Percentiles rank a stretch among this genome's conserved stretches.
Conservation (phyloP, 2,113 vertebrate species). For the Prinia subflava region DNA sequence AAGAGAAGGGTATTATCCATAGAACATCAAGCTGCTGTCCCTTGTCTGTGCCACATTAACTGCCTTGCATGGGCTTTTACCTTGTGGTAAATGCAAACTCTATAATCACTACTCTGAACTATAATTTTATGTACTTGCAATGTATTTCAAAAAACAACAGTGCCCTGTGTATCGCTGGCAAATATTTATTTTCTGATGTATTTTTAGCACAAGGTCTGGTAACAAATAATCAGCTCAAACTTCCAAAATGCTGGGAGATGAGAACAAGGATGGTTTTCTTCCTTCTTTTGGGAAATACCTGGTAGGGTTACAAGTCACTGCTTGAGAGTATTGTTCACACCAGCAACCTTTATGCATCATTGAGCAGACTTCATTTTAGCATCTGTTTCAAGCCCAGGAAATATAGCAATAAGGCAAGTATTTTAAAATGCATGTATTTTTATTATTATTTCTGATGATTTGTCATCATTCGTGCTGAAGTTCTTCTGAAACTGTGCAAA, state of each 20-base stretch:
- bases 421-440: neutral
- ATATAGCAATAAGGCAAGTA: neutral
- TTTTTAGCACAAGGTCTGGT: neutral
- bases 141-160: neutral
- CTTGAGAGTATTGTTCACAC: neutral
- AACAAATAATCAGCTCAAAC: neutral
- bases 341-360: neutral
- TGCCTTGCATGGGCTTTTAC: neutral
- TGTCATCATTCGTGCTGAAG: neutral
- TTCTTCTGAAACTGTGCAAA: neutral
- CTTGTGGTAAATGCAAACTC: neutral
- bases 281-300: neutral
- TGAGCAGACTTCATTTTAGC: neutral
- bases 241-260: neutral
- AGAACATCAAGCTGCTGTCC: neutral
- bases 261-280: neutral
- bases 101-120: neutral
- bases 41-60: neutral
- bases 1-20: neutral
- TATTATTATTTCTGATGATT: neutral
- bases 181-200: neutral
- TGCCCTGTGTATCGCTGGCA: neutral
- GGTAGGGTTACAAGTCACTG: neutral
- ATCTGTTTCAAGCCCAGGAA: neutral
- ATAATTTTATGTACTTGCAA: neutral